Conservation (phyloP, 2,797 vertebrate species). For the Alcedo quadribrachys region DNA sequence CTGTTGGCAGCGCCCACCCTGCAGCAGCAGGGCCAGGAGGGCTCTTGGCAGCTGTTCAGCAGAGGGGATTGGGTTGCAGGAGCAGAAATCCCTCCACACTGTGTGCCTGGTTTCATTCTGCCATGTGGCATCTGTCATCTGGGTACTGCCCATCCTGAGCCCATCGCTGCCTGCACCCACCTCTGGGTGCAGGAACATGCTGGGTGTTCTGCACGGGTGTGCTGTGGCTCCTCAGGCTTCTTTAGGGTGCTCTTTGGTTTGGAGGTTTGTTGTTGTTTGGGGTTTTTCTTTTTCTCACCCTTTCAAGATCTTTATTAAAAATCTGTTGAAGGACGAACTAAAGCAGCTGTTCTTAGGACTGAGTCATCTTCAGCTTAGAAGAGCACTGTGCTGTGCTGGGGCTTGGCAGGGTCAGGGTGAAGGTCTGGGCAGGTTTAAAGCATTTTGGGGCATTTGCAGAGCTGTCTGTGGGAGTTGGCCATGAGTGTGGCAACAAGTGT, state of each 20-base stretch:
- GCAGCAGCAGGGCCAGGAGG: background rate
- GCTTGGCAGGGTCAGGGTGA: background rate
- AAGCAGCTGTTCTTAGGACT: background rate
- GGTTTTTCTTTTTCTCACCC: background rate
- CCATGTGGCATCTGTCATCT: background rate
- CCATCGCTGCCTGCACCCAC: background rate
- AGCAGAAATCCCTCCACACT: constrained; percentile 20
- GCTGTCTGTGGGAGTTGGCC: background rate
- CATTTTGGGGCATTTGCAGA: rapidly evolving
- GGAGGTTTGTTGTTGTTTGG: too few relatives aligned
- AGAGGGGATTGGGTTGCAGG: background rate
- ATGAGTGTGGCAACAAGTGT: rapidly evolving
- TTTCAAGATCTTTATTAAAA: background rate
- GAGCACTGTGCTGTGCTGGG: background rate
- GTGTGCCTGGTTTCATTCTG: background rate
- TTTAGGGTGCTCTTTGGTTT: background rate
- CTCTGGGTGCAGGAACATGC: background rate
- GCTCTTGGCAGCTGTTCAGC: background rate
- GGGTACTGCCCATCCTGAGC: background rate
- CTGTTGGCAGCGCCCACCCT: background rate
- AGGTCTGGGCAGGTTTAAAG: background rate
- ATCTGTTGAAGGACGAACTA: background rate
- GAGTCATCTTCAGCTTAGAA: background rate
- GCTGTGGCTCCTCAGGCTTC: background rate
- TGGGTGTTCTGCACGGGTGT: rapidly evolving